Conservation (phyloP, 2,888 invertebrate genomes). For the Ochropleura leucogaster region DNA sequence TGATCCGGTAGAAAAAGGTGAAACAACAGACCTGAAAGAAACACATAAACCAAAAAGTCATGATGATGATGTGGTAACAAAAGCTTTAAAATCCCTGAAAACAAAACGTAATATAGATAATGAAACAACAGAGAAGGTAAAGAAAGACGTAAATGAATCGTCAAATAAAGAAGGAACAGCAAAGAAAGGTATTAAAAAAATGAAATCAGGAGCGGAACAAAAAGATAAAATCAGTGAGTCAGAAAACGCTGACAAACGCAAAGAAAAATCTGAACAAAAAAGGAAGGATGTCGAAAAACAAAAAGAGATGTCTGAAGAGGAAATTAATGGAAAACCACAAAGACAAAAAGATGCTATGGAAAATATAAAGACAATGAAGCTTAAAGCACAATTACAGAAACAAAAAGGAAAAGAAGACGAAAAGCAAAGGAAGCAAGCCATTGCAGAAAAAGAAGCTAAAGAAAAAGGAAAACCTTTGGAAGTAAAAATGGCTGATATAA, state of each 20-base stretch:
- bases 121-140: not conserved
- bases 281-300: not conserved
- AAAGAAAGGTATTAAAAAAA: not conserved
- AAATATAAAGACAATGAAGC: not conserved
- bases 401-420: conserved; percentile 11
- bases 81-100: too few species aligned
- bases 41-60: not conserved
- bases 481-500: conserved; percentile 67
- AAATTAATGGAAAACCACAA: not conserved
- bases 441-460: not conserved
- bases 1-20: too few species aligned
- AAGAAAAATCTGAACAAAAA: conserved; percentile 2
- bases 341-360: not conserved
- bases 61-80: too few species aligned
- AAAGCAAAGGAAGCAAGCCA: conserved; percentile 12
- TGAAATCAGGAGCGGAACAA: conserved; percentile 33
- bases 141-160: not conserved
- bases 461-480: not conserved
- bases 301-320: not conserved
- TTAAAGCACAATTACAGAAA: not conserved
- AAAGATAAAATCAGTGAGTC: conserved; percentile 18
- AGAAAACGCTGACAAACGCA: not conserved
- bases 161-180: not conserved
- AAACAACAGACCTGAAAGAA: not conserved
- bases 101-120: too few species aligned